Base-by-base conservation (phyloP, 2,113 vertebrate genomes). In the Ammodramus savannarum region DNA sequence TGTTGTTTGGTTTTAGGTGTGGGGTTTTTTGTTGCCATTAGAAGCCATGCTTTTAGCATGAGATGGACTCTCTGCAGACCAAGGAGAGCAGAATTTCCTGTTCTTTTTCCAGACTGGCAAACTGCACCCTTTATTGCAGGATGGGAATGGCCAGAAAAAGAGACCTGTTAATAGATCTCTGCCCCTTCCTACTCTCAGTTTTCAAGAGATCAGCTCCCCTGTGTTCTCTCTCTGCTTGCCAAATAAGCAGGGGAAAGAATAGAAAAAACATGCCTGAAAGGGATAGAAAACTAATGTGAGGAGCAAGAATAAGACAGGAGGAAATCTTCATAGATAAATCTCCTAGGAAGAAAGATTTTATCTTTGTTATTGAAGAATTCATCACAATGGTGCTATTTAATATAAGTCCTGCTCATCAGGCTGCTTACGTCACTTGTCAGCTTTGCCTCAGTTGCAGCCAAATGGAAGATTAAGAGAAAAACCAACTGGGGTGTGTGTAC, bases 351-450 rank as follows among this genome's bases (percentile, higher is more conserved):
- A 79, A 85, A 89, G 93, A 96, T 96, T 80, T 94, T 93, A 94
- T 94, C 94, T 93, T 83, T 85, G 38, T 94, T 96, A 94, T 94
- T 95, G 79, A 94, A 87, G 71, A 92, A 87, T 93, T 95, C 86
- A 79, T 94, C 87, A 90, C 89, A 91, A 87, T 85, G 62, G 71
- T 83, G 68, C 49, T 90, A 48, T 95, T 91, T 93, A 94, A 96
- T 95, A 71, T 75, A 93, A 74, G 62, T 93, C 68, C 66, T 73
- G 81, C 88, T 93, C 82, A 82, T 93, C 84, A 71, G 31, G 75
- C 89, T 93, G 54, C 65, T 92, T 85, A 51, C 31, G 36, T 92
- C 87, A 73, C 78, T 85, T 92, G 91, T 89, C 94, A 82, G 62
- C 67, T 89, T 94, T 87, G 62, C 85, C 66, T 95, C 46, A 18